Evolutionary conservation across 1,140 invertebrate species (phyloP).

Genomic region (Calliphora vicina): DNA sequence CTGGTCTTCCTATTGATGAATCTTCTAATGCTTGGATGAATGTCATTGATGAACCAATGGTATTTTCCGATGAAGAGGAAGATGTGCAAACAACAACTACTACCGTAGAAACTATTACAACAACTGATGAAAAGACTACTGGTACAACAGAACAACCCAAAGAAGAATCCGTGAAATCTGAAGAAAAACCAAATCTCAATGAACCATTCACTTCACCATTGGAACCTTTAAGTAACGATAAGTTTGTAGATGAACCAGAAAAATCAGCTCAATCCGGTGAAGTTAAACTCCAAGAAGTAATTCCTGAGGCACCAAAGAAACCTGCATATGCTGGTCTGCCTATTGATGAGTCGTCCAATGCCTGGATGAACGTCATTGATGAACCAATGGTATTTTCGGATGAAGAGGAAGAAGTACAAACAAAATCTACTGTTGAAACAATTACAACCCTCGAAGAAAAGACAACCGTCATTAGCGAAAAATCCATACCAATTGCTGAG

Average conservation of each 20-base stretch:
- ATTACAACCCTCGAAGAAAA: neutral
- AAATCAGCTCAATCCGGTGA: neutral
- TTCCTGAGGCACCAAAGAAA: slow-evolving; percentile 36
- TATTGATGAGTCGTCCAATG: slow-evolving; percentile 62
- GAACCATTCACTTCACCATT: neutral
- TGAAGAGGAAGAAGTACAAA: slow-evolving; percentile 49
- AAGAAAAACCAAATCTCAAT: neutral
- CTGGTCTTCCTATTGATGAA: slow-evolving; percentile 64
- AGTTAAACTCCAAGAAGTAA: neutral
- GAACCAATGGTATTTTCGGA: slow-evolving; percentile 64
- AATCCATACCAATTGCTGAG: slow-evolving; percentile 10
- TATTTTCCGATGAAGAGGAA: slow-evolving; percentile 62
- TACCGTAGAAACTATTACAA: neutral
- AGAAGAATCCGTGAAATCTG: too few species aligned
- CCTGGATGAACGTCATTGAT: slow-evolving; percentile 66
- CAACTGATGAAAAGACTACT: neutral
- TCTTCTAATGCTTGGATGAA: slow-evolving; percentile 61
- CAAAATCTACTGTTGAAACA: slow-evolving; percentile 5
- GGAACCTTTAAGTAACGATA: too few species aligned
- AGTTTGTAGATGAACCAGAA: neutral
- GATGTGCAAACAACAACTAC: neutral
- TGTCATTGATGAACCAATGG: slow-evolving; percentile 66
- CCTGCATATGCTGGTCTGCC: slow-evolving; percentile 60
- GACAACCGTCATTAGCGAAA: slow-evolving; percentile 8
- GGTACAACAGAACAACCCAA: neutral